Base-by-base conservation (phyloP, 2,888 invertebrate genomes). In the Parapristionchus giblindavisi region DNA sequence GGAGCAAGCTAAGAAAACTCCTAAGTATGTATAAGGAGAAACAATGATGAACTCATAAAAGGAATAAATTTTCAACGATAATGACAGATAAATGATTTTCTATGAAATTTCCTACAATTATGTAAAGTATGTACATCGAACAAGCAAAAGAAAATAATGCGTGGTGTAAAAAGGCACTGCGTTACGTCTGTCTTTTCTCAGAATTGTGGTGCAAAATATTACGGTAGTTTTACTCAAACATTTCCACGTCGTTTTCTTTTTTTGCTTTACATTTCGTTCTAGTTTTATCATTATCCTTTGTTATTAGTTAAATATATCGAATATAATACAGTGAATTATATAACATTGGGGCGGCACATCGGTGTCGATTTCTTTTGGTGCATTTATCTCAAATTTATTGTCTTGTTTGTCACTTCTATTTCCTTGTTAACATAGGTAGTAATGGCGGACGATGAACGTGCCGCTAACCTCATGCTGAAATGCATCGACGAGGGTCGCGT, bases 401-500 rank as follows among this genome's bases (percentile, higher is more conserved):
- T n/a, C n/a, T n/a, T n/a, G n/a, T n/a, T n/a, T n/a, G n/a, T n/a
- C n/a, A n/a, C n/a, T n/a, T n/a, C n/a, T n/a, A n/a, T n/a, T n/a
- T n/a, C n/a, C n/a, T n/a, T n/a, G n/a, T n/a, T n/a, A n/a, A n/a
- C n/a, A n/a, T n/a, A n/a, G n/a, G n/a, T n/a, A n/a, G n/a, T n/a
- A n/a, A n/a, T n/a, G n/a, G n/a, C n/a, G 24, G 72, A 8, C 40
- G 76, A 61, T 21, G 76, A 76, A 52, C 27, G 43, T 52, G 76
- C 76, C 11, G 51, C 70, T 27, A 70, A 76, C 21, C 61, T 84
- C 58, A 77, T 84, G 40, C 73, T 80, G 36, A 79, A 80, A 43
- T 82, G 82, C 77, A 75, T 84, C 66, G 80, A 82, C 61, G 83
- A 80, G 58, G 81, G 84, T 29, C 68, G 85, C 21, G 78, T 85